phyloP scores from a whole-genome alignment of 1,140 invertebrate genomes.

The Apis florea region DNA sequence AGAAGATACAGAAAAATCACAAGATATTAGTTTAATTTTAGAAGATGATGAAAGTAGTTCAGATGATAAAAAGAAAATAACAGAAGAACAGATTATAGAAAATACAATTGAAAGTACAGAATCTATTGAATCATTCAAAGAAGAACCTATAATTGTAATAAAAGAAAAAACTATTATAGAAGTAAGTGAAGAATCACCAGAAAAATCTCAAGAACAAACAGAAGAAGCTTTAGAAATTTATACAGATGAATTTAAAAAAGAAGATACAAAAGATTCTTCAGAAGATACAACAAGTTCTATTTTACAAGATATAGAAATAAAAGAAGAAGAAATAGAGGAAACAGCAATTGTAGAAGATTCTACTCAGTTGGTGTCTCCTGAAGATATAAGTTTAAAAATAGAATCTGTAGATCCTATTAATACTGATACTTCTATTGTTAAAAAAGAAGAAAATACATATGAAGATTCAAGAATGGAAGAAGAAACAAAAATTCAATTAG shows the following conservation, averaged over 20 bases:
- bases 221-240: constrained; percentile 49
- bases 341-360: constrained; percentile 24
- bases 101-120: constrained; percentile 59
- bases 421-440: constrained; percentile 27
- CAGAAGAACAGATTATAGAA: constrained; percentile 54
- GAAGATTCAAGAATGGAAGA: constrained; percentile 47
- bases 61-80: constrained; percentile 60
- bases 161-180: constrained; percentile 52
- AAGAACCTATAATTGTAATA: constrained; percentile 34
- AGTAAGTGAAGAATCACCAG: constrained; percentile 39
- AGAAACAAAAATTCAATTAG: constrained; percentile 13
- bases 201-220: constrained; percentile 42
- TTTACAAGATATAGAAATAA: constrained; percentile 55
- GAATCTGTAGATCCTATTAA: constrained; percentile 46
- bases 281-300: constrained; percentile 50
- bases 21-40: constrained; percentile 70
- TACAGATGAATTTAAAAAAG: constrained; percentile 56
- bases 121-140: constrained; percentile 62
- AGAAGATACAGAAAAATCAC: constrained; percentile 69
- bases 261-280: constrained; percentile 58
- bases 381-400: constrained; percentile 31
- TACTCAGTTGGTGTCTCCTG: constrained; percentile 6
- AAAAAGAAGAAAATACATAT: constrained; percentile 47
- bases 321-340: constrained; percentile 56
- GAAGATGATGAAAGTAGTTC: constrained; percentile 67